Evolutionary conservation across 53 echinoderm and acorn worm species (phyloP).

Genomic region (Henricia sp.): DNA sequence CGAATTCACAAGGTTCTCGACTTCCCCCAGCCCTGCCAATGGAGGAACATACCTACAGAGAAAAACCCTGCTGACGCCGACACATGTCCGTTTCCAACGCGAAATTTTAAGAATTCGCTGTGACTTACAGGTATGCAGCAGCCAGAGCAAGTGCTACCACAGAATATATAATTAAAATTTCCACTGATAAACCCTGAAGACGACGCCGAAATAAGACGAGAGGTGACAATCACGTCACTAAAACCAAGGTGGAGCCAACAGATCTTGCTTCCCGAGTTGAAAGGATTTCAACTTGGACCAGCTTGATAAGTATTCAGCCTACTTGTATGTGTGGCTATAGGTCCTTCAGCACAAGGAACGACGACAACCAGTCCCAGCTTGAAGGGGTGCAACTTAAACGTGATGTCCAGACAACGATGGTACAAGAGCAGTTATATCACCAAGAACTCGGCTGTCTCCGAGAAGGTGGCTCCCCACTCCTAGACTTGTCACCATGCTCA

Average conservation of each 20-base stretch:
- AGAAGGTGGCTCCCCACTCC: no score
- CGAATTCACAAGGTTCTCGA: no score
- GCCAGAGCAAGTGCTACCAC: background rate
- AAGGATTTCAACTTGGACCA: no score
- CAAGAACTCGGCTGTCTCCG: no score
- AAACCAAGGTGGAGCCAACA: no score
- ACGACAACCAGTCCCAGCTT: background rate
- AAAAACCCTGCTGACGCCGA: no score
- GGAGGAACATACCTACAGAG: no score
- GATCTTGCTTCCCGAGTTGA: no score
- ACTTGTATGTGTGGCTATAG: background rate
- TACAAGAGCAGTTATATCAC: constrained; percentile 17
- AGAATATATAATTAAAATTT: background rate
- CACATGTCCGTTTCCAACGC: background rate
- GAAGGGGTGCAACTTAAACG: no score
- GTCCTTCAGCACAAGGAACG: constrained; percentile 14
- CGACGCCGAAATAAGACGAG: constrained; percentile 11
- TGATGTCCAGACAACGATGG: background rate
- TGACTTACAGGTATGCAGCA: constrained; percentile 19
- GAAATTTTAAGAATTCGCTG: background rate
- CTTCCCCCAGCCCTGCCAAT: no score
- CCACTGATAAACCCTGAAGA: constrained; percentile 23
- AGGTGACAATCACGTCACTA: background rate
- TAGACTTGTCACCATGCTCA: background rate
- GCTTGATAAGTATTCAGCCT: background rate